Percentiles rank a stretch among this genome's conserved stretches.
These are phyloP conservation scores for Vulpes lagopus DNA, from an alignment of 2,113 vertebrate genomes.

Conservation along the genomic window DNA sequence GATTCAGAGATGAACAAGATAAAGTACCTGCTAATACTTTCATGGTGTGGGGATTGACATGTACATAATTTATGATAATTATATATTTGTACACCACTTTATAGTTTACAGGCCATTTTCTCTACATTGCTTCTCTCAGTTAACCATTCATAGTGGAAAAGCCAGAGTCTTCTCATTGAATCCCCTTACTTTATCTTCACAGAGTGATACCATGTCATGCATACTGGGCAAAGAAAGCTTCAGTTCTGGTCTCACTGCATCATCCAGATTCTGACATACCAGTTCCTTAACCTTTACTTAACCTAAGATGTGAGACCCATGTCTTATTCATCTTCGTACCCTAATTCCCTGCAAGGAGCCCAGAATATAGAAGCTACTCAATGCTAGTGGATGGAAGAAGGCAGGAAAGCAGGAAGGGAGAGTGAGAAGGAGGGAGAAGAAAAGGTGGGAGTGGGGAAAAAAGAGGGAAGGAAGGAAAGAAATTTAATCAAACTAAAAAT, in stretches of 20 bases:
- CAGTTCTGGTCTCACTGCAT: not conserved
- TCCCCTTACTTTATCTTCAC: not conserved
- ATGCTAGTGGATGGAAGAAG: not conserved
- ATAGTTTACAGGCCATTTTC: conserved; percentile 38
- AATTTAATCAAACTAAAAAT: not conserved
- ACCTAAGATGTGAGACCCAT: not conserved
- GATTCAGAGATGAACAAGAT: not conserved
- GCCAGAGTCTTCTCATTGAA: not conserved
- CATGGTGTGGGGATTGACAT: not conserved
- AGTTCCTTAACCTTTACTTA: not conserved
- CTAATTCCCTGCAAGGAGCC: not conserved
- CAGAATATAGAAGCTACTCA: not conserved
- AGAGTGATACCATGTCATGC: not conserved
- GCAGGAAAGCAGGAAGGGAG: not conserved
- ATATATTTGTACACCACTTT: not conserved
- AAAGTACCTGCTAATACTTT: not conserved
- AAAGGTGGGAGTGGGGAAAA: too few relatives aligned
- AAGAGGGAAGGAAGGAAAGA: not conserved
- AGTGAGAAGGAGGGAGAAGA: not conserved
- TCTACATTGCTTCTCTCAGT: not conserved
- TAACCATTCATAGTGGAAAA: not conserved
- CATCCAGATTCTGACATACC: not conserved
- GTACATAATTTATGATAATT: not conserved
- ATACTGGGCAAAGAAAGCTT: not conserved
- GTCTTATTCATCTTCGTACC: not conserved